phyloP scores from a whole-genome alignment of 64 coral and sea anemone species.

The Stylophora pistillata region DNA sequence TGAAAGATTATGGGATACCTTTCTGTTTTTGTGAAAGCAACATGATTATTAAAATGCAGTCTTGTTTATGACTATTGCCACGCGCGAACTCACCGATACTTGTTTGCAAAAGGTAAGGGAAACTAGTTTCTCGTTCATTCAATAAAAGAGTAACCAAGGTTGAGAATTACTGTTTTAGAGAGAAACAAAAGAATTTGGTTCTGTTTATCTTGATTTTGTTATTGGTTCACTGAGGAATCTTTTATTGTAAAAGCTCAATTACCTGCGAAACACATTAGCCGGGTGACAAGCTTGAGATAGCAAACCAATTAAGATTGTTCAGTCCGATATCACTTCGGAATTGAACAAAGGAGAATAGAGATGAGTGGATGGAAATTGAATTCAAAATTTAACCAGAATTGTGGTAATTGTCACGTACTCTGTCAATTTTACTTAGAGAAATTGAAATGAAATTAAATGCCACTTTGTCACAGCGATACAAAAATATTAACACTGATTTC shows the following conservation, averaged over 20 bases:
- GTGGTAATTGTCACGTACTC: not conserved
- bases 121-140: too few relatives aligned
- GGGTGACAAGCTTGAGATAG: not conserved
- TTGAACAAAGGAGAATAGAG: not conserved
- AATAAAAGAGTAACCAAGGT: too few relatives aligned
- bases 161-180: not conserved
- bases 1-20: too few relatives aligned
- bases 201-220: not conserved
- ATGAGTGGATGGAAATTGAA: conserved; percentile 8
- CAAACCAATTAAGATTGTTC: not conserved
- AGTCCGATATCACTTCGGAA: not conserved
- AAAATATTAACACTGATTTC: not conserved
- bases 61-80: too few relatives aligned
- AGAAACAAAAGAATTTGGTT: not conserved
- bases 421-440: not conserved
- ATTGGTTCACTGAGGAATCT: not conserved
- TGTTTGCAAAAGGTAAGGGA: too few relatives aligned
- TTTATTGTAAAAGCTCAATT: not conserved
- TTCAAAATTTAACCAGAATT: not conserved
- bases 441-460: not conserved
- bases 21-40: too few relatives aligned
- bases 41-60: too few relatives aligned
- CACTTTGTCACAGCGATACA: not conserved
- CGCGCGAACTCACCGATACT: too few relatives aligned
- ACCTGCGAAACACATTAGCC: not conserved